These are phyloP conservation scores for Elephantulus edwardii DNA, from an alignment of 2,113 vertebrate genomes.

Conservation along the genomic window DNA sequence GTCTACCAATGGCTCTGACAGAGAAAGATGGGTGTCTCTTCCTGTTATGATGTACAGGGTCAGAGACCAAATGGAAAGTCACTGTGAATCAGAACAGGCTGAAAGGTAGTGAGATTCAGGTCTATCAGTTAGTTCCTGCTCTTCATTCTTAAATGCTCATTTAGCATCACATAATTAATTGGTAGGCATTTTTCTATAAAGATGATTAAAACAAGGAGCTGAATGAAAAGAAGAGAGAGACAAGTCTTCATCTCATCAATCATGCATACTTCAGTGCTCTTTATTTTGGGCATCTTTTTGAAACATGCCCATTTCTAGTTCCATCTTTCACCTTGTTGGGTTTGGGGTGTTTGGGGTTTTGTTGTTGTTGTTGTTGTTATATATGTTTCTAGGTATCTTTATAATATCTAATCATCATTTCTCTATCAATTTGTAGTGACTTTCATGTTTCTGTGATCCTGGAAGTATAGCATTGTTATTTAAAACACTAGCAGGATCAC, in stretches of 20 bases:
- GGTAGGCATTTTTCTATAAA: constrained; percentile 17
- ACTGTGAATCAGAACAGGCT: too few relatives aligned
- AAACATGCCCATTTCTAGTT: not conserved
- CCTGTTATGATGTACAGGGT: too few relatives aligned
- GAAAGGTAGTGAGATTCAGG: too few relatives aligned
- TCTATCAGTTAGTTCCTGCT: not conserved
- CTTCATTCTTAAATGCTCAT: not conserved
- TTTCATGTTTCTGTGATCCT: not conserved
- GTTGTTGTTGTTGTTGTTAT: not conserved
- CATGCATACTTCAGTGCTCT: not conserved
- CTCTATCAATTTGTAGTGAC: not conserved
- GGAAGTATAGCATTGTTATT: too few relatives aligned
- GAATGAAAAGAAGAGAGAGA: not conserved
- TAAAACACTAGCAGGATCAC: not conserved
- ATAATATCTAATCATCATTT: too few relatives aligned
- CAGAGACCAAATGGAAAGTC: too few relatives aligned
- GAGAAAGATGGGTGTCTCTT: too few relatives aligned
- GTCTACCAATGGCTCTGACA: too few relatives aligned
- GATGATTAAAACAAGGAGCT: not conserved
- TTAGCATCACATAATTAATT: not conserved
- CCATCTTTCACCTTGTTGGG: constrained; percentile 1
- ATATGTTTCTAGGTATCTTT: too few relatives aligned
- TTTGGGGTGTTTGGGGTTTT: too few relatives aligned
- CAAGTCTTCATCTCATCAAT: not conserved
- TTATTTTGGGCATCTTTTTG: not conserved